Evolutionary conservation across 2,888 invertebrate genomes (phyloP).

Genomic region (Pteria penguin): DNA sequence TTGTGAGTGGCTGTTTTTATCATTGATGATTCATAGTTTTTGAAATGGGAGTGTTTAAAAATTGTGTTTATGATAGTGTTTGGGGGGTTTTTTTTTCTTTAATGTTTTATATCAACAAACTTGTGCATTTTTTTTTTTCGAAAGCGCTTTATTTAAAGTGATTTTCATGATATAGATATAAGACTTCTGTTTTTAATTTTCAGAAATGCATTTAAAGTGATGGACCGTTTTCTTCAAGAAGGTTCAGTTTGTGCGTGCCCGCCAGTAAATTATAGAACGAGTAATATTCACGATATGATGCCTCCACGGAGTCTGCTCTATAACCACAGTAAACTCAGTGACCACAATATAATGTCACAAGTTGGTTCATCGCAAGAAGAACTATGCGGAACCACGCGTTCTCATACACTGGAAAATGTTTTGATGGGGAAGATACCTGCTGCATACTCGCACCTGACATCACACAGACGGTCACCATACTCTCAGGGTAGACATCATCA

Average conservation of each 20-base stretch:
- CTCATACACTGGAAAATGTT: slow-evolving; percentile 66
- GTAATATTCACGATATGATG: slow-evolving; percentile 22
- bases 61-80: too few relatives aligned
- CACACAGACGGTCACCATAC: slow-evolving; percentile 33
- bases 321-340: not conserved
- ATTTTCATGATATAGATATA: too few relatives aligned
- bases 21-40: too few relatives aligned
- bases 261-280: slow-evolving; percentile 34
- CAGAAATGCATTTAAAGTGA: slow-evolving; percentile 13
- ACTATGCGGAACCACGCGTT: slow-evolving; percentile 19
- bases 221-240: slow-evolving; percentile 3
- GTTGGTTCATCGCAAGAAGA: slow-evolving; percentile 3
- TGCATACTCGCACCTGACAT: slow-evolving; percentile 67
- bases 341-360: not conserved
- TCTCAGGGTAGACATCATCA: slow-evolving; percentile 24
- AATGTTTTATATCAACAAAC: too few relatives aligned
- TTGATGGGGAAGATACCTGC: slow-evolving; percentile 69
- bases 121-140: too few relatives aligned
- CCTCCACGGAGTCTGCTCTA: not conserved
- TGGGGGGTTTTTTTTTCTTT: too few relatives aligned
- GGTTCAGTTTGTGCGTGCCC: slow-evolving; percentile 45
- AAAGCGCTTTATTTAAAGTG: too few relatives aligned
- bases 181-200: not conserved
- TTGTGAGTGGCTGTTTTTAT: too few relatives aligned
- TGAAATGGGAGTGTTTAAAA: too few relatives aligned